Conservation (phyloP, 1,140 invertebrate genomes). For the Cydia pomonella region DNA sequence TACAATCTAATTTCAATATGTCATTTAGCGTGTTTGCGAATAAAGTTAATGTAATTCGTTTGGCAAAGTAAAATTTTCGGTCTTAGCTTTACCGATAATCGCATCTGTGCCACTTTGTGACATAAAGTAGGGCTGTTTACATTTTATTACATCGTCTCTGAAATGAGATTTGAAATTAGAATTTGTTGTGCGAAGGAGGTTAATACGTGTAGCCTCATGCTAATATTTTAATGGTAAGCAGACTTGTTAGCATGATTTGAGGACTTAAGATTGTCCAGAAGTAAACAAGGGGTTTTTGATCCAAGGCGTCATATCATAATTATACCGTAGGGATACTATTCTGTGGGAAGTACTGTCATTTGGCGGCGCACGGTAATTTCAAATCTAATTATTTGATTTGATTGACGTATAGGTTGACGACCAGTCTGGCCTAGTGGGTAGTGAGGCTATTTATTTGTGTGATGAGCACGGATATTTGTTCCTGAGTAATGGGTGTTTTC, state of each 20-base stretch:
- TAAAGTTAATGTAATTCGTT: background rate
- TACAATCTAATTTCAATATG: background rate
- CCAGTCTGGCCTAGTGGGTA: too few relatives aligned
- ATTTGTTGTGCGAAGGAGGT: background rate
- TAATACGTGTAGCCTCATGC: background rate
- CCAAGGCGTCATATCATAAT: too few relatives aligned
- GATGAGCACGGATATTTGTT: too few relatives aligned
- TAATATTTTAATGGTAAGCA: background rate
- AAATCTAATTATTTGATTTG: too few relatives aligned
- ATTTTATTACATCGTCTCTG: constrained; percentile 12
- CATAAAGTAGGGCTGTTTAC: constrained; percentile 25
- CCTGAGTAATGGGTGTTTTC: too few relatives aligned
- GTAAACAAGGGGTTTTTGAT: too few relatives aligned
- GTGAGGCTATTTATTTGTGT: too few relatives aligned
- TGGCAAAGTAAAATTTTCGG: constrained; percentile 8
- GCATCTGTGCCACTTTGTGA: constrained; percentile 2
- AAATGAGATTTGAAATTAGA: constrained; percentile 26
- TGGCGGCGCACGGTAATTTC: too few relatives aligned
- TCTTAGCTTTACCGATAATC: constrained; percentile 18
- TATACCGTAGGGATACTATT: too few relatives aligned
- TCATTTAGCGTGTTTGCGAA: background rate
- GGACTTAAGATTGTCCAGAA: too few relatives aligned
- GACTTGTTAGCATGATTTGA: background rate
- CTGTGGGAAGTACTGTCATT: too few relatives aligned
- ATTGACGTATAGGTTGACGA: too few relatives aligned